A percentile compares a stretch with the other conserved stretches of the same genome.
phyloP scores from a whole-genome alignment of 2,888 invertebrate species.

The Scaptomyza reducta region DNA sequence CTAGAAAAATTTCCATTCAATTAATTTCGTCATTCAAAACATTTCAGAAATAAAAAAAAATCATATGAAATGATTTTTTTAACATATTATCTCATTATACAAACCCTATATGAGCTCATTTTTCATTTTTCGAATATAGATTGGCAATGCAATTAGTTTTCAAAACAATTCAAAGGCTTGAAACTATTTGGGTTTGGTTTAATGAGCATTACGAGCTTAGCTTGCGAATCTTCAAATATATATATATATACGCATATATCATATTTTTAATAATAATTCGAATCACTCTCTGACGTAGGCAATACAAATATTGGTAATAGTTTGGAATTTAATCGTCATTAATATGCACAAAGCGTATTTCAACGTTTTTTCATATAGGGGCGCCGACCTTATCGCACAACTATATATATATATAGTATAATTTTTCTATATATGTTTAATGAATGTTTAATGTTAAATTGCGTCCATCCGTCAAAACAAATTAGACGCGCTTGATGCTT shows the following conservation, averaged over 20 bases:
- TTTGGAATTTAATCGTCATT: slow-evolving; percentile 28
- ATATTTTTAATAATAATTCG: slow-evolving; percentile 9
- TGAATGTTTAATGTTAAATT: background rate
- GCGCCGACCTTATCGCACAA: slow-evolving; percentile 39
- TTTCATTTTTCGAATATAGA: background rate
- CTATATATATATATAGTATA: background rate
- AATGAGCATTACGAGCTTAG: slow-evolving; percentile 21
- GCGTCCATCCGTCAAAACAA: slow-evolving; percentile 37
- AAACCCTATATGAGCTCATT: background rate
- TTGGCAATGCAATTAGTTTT: background rate
- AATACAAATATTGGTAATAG: slow-evolving; percentile 10
- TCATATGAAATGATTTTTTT: too few species aligned
- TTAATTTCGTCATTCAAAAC: too few species aligned
- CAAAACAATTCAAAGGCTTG: slow-evolving; percentile 3
- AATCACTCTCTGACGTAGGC: slow-evolving; percentile 29
- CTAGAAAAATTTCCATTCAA: too few species aligned
- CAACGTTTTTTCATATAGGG: slow-evolving; percentile 18
- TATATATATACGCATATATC: background rate
- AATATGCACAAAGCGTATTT: slow-evolving; percentile 14
- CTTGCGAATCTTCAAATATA: slow-evolving; percentile 9
- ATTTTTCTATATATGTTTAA: slow-evolving; percentile 1
- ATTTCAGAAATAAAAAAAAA: background rate
- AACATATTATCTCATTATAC: background rate
- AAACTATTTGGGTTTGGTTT: background rate
- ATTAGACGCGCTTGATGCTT: slow-evolving; percentile 31